phyloP scores from a whole-genome alignment of 2,888 invertebrate species.

The Dasypogon diadema region DNA sequence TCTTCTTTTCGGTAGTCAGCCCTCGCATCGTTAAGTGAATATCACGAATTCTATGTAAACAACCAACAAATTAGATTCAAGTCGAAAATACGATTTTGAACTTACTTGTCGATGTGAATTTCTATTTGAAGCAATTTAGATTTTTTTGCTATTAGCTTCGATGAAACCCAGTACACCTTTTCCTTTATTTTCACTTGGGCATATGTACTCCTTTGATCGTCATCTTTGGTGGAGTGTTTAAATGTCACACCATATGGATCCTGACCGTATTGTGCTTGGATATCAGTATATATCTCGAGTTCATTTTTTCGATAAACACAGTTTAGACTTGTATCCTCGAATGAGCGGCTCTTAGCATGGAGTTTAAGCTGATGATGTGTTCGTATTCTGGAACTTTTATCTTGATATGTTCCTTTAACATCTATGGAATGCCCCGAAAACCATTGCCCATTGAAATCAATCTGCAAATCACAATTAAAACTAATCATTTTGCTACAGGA shows the following conservation, averaged over 20 bases:
- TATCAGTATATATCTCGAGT: conserved; percentile 75
- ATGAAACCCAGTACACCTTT: conserved; percentile 76
- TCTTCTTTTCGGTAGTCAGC: conserved; percentile 72
- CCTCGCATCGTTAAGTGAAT: conserved; percentile 77
- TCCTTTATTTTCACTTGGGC: conserved; percentile 77
- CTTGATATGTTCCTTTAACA: conserved; percentile 79
- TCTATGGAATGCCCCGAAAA: conserved; percentile 78
- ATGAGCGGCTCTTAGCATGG: conserved; percentile 79
- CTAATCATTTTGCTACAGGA: not conserved
- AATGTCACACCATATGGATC: conserved; percentile 77
- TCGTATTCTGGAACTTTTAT: conserved; percentile 76
- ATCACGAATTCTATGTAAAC: conserved; percentile 70
- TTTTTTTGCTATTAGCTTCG: conserved; percentile 76
- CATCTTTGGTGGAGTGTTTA: conserved; percentile 74
- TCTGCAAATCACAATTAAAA: conserved; percentile 65
- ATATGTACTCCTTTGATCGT: conserved; percentile 74
- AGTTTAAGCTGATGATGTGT: conserved; percentile 78
- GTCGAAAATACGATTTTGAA: conserved; percentile 55
- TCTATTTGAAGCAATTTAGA: conserved; percentile 77
- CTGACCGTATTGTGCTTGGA: conserved; percentile 74
- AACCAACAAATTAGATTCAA: conserved; percentile 21
- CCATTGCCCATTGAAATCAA: conserved; percentile 82
- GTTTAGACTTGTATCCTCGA: conserved; percentile 77
- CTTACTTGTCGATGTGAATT: conserved; percentile 83
- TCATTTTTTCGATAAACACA: conserved; percentile 78